A percentile compares a stretch with the other conserved stretches of the same genome.
Evolutionary conservation across 2,797 vertebrate species (phyloP).

Genomic region (Tangara arthus): DNA sequence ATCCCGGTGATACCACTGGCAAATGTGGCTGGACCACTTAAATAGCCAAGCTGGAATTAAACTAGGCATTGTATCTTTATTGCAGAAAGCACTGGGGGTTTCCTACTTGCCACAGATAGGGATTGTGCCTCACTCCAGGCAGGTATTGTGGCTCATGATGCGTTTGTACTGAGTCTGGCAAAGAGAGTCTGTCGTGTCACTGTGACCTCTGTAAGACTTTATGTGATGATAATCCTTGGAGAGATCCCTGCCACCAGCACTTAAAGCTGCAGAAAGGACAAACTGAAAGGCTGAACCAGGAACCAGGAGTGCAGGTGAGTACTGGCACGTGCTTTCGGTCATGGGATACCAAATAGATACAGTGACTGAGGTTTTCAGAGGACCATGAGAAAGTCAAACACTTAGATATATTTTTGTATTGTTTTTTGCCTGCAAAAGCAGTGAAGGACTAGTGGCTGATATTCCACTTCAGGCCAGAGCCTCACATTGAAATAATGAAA

Average conservation of each 20-base stretch:
- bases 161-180: fast-evolving
- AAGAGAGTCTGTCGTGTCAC: background rate
- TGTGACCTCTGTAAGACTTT: background rate
- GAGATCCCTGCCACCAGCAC: background rate
- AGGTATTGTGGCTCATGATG: background rate
- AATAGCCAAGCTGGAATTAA: background rate
- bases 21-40: background rate
- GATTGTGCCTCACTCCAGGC: background rate
- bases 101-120: background rate
- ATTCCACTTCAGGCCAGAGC: background rate
- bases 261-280: background rate
- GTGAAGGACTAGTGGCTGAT: background rate
- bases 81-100: background rate
- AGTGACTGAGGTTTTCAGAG: background rate
- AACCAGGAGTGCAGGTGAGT: background rate
- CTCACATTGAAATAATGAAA: background rate
- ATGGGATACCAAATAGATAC: background rate
- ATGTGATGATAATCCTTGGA: background rate
- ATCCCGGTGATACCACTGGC: background rate
- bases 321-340: fast-evolving
- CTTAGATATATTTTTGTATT: background rate
- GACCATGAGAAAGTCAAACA: background rate
- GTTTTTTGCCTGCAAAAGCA: background rate
- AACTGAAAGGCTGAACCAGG: background rate
- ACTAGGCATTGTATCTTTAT: background rate